Evolutionary conservation across 2,797 vertebrate species (phyloP).

Genomic region (Helarctos malayanus): DNA sequence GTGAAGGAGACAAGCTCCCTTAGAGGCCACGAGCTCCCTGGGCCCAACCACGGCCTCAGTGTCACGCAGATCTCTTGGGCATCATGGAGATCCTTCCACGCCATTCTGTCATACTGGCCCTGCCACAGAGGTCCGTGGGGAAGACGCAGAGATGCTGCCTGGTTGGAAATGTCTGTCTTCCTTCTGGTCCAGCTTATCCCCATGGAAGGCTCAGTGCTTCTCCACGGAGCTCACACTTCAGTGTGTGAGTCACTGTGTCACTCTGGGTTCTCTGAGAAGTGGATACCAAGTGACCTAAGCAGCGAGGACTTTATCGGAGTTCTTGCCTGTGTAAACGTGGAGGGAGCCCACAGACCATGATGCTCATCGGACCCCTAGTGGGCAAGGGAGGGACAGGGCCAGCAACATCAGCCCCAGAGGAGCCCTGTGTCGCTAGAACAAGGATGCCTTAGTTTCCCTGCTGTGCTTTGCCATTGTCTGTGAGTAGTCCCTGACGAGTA

Average conservation of each 20-base stretch:
- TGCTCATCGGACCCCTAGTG: too few species aligned
- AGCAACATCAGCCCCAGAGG: background rate
- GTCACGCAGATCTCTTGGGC: background rate
- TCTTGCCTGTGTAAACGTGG: background rate
- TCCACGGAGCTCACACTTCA: background rate
- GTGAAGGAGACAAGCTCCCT: background rate
- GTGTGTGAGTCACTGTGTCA: background rate
- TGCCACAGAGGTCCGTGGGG: background rate
- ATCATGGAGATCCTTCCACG: background rate
- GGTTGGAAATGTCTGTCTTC: background rate
- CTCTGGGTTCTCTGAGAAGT: background rate
- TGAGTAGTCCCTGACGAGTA: background rate
- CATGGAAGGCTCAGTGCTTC: too few species aligned
- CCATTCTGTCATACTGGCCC: background rate
- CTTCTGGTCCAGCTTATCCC: background rate
- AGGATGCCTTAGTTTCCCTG: background rate
- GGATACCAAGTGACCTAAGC: background rate
- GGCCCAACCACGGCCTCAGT: background rate
- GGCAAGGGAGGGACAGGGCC: background rate
- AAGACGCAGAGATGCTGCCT: background rate
- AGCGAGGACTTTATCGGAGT: rapidly evolving
- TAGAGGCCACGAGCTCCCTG: background rate
- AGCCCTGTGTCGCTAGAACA: background rate
- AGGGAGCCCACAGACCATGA: rapidly evolving
- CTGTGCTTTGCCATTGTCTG: background rate